Base-by-base conservation (phyloP, 2,888 invertebrate genomes). In the Gymnocheta viridis region DNA sequence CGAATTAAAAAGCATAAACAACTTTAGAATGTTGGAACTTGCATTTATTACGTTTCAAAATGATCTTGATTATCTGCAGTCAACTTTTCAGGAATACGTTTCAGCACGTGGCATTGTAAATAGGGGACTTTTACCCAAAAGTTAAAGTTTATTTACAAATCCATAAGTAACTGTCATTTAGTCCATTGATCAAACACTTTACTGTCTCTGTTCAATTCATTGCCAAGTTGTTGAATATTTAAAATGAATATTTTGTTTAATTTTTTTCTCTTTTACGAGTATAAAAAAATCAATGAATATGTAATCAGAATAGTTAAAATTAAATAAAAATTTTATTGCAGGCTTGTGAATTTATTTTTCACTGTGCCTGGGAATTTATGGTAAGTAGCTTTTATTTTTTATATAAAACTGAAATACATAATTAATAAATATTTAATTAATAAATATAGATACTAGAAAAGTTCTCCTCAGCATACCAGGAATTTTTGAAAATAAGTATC, bases 221-320 rank as follows among this genome's bases (percentile, higher is more conserved):
- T 54, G 64, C 56, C 66, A 67, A 35, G 24, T 32, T 67, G 4
- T 58, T 58, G 22, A 58, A 47, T 38, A 38, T 38, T 27, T 60
- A 24, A 47, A 32, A 24, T 56, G 9, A 19, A 56, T 19, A 2
- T 56, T 17, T 22, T 56, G 12, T 17, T 54, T 12, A 4, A 12
- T 24, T 47, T 67, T 49, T 51, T 38, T 6, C 19, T 22, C 5
- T 38, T 38, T 0, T 54, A 70, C 22, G n/a, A n/a, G n/a, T n/a
- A n/a, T n/a, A n/a, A 29, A 44, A 14, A 56, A 44, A n/a, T 24
- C 38, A 64, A 64, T 41, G 24, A 58, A 58, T 32, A 58, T 58
- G 32, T 54, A 51, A 51, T 51, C 4, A 24, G 24, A 51, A 12
- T 4, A 51, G 9, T 24, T 24, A 4, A 51, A 12, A 24, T 22